Evolutionary conservation across 2,797 vertebrate genomes (phyloP).

Genomic region (Synanceia verrucosa): DNA sequence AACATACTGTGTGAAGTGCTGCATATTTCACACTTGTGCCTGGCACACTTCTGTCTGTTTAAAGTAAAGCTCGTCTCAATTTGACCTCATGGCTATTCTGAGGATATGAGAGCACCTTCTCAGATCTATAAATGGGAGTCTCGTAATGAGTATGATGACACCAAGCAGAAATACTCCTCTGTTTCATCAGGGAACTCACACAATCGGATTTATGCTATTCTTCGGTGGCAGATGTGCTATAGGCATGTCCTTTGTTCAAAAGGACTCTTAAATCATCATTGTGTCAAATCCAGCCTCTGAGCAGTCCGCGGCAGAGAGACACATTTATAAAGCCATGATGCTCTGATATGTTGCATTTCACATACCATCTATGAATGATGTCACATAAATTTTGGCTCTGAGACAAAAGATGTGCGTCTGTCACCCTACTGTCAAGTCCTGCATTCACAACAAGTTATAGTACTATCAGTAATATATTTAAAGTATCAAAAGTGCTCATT

Average conservation of each 20-base stretch:
- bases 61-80: slow-evolving; percentile 63
- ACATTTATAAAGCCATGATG: not conserved
- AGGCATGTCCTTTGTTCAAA: slow-evolving; percentile 52
- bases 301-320: not conserved
- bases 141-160: slow-evolving; percentile 81
- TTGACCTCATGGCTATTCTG: slow-evolving; percentile 80
- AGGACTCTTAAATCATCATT: slow-evolving; percentile 36
- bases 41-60: slow-evolving; percentile 67
- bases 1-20: slow-evolving; percentile 9
- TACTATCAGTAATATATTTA: not conserved
- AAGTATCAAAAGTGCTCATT: not conserved
- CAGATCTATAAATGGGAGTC: slow-evolving; percentile 80
- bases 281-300: slow-evolving; percentile 6
- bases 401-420: not conserved
- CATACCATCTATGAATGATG: not conserved
- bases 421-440: not conserved
- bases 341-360: not conserved
- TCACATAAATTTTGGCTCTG: not conserved
- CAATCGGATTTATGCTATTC: slow-evolving; percentile 61
- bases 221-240: slow-evolving; percentile 39
- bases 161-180: slow-evolving; percentile 71
- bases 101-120: slow-evolving; percentile 78
- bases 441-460: not conserved
- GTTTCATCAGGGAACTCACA: slow-evolving; percentile 70
- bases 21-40: slow-evolving; percentile 31